Evolutionary conservation across 35 echinoderm and acorn worm genomes (phyloP).

Genomic region (Amphiura filiformis): DNA sequence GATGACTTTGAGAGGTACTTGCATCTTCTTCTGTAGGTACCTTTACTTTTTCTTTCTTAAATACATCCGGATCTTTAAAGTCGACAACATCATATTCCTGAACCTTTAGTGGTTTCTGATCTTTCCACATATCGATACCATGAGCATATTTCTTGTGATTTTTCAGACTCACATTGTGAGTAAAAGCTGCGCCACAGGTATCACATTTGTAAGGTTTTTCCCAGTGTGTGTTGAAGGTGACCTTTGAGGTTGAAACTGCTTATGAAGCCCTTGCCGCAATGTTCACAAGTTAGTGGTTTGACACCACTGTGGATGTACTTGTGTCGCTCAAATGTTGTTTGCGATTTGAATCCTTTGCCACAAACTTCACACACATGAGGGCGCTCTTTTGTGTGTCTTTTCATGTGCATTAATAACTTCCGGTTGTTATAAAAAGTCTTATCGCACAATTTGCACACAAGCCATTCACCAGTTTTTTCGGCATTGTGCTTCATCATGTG

Average conservation of each 20-base stretch:
- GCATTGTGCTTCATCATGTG: no score
- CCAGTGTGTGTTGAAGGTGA: slow-evolving; percentile 72
- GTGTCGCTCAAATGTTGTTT: slow-evolving; percentile 12
- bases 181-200: slow-evolving; percentile 62
- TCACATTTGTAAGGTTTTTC: slow-evolving; percentile 71
- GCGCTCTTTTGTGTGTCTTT: slow-evolving; percentile 15
- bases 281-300: slow-evolving; percentile 56
- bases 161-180: slow-evolving; percentile 83
- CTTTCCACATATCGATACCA: slow-evolving; percentile 74
- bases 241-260: slow-evolving; percentile 51
- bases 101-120: neutral
- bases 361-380: slow-evolving; percentile 35
- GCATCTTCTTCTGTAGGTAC: no score
- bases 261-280: slow-evolving; percentile 73
- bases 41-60: neutral
- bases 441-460: no score
- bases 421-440: no score
- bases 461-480: no score
- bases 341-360: slow-evolving; percentile 53
- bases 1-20: no score
- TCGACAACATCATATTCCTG: neutral
- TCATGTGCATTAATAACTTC: slow-evolving; percentile 2
- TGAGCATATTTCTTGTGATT: slow-evolving; percentile 70
- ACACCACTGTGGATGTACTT: slow-evolving; percentile 34
- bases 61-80: neutral